These are phyloP conservation scores for Torymus auratus DNA, from an alignment of 2,888 invertebrate species.

Conservation along the genomic window DNA sequence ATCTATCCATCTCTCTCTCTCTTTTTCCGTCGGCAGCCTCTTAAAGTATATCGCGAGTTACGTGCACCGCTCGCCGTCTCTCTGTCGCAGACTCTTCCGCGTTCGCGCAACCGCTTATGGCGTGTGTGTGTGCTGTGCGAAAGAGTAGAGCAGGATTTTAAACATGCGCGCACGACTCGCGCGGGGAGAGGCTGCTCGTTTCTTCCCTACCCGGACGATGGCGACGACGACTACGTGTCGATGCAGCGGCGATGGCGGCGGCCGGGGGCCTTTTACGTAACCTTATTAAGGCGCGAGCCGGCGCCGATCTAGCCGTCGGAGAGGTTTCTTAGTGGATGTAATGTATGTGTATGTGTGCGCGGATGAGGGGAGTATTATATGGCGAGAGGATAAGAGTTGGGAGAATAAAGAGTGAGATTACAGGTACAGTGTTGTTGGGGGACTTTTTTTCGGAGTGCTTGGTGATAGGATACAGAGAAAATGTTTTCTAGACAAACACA, in stretches of 20 bases:
- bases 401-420: not conserved
- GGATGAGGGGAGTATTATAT: conserved; percentile 24
- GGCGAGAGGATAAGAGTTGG: conserved; percentile 12
- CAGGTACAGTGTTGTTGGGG: not conserved
- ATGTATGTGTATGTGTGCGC: not conserved
- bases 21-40: not conserved
- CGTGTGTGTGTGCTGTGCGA: conserved; percentile 52
- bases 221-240: not conserved
- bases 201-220: conserved; percentile 49
- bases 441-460: too few relatives aligned
- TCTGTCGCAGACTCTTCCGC: conserved; percentile 70
- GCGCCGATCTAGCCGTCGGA: conserved; percentile 4
- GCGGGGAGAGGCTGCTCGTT: conserved; percentile 60
- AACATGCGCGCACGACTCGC: conserved; percentile 63
- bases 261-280: conserved; percentile 64
- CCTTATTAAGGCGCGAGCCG: conserved; percentile 66
- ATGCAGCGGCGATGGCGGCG: not conserved
- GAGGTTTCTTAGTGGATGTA: too few relatives aligned
- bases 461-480: too few relatives aligned
- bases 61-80: conserved; percentile 6
- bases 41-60: conserved; percentile 52
- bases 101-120: conserved; percentile 72
- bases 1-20: not conserved
- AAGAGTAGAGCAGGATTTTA: conserved; percentile 60
- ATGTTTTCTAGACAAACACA: too few relatives aligned